Evolutionary conservation across 2,888 invertebrate genomes (phyloP), one percentile per base, ranked within the genome.

Genomic region (Panzeria rudis): DNA sequence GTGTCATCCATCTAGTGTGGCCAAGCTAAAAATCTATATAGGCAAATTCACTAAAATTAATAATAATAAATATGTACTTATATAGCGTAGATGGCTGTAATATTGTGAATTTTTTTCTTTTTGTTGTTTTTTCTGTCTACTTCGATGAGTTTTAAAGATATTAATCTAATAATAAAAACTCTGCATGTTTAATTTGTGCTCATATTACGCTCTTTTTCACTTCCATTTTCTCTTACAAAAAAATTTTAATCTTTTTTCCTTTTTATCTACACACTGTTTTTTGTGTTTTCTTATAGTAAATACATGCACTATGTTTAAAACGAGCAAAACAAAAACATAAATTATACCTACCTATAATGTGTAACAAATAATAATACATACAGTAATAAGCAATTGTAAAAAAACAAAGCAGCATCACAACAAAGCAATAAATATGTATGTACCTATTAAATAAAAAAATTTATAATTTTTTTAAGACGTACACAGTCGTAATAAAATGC

Each of bases 261-360:
- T 3, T 35, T 50, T 56, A 6, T 29, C 17, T 15, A n/a, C n/a
- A 17, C 15, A 50, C 2, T 17, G 4, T 7, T 20, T 11, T 32
- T 23, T 52, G 32, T 44, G 13, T 32, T 8, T 41, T 61, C 17
- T 38, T 38, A 38, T 69, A 61, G 50, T 64, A 69, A 78, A 41
- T 66, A 44, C 32, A 23, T 80, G 54, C 25, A 38, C 35, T 44
- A 61, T 25, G 32, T 47, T 73, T 25, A 75, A 69, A 62, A 23
- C n/a, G 75, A 83, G 62, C 83, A 83, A 83, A 83, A 79, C 73
- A 83, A 83, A 83, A 83, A 83, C 79, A 66, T 62, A 54, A 78
- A 78, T 61, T 78, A 83, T 69, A 56, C 3, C n/a, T 69, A 56
- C 3, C n/a, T 32, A 25, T 29, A 13, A 54, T 47, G 35, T n/a